Conservation (phyloP, 2,113 vertebrate genomes). For the Ariopsis seemanni region DNA sequence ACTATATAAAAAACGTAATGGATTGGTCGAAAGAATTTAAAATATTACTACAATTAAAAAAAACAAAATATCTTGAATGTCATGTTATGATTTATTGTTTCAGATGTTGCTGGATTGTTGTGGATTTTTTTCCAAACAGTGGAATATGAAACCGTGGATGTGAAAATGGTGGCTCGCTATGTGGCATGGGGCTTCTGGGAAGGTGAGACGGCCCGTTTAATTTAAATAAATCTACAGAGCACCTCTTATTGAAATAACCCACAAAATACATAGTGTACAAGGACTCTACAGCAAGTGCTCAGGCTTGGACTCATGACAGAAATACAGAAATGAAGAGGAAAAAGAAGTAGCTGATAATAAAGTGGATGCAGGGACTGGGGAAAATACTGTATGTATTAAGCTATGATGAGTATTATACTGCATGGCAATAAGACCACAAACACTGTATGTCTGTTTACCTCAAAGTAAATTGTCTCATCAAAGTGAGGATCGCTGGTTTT, state of each 20-base stretch:
- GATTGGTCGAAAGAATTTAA: too few relatives aligned
- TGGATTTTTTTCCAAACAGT: too few relatives aligned
- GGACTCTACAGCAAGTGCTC: neutral
- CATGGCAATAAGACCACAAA: neutral
- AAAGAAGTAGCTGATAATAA: neutral
- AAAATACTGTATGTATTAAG: neutral
- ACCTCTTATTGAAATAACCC: too few relatives aligned
- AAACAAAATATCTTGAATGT: too few relatives aligned
- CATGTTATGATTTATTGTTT: too few relatives aligned
- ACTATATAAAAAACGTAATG: too few relatives aligned
- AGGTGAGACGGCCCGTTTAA: too few relatives aligned
- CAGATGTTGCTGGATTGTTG: too few relatives aligned
- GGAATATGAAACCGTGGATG: too few relatives aligned
- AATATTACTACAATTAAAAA: too few relatives aligned
- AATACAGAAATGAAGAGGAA: neutral
- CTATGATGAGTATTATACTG: neutral
- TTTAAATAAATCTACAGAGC: neutral
- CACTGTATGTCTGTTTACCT: conserved; percentile 72
- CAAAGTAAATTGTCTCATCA: conserved; percentile 96
- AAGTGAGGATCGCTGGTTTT: conserved; percentile 98
- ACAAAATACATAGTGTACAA: neutral
- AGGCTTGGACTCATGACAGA: neutral
- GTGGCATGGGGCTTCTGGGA: too few relatives aligned
- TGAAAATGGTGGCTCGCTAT: too few relatives aligned
- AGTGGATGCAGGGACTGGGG: neutral